Conservation (phyloP, 2,113 vertebrate genomes). For the Diadophis punctatus region DNA sequence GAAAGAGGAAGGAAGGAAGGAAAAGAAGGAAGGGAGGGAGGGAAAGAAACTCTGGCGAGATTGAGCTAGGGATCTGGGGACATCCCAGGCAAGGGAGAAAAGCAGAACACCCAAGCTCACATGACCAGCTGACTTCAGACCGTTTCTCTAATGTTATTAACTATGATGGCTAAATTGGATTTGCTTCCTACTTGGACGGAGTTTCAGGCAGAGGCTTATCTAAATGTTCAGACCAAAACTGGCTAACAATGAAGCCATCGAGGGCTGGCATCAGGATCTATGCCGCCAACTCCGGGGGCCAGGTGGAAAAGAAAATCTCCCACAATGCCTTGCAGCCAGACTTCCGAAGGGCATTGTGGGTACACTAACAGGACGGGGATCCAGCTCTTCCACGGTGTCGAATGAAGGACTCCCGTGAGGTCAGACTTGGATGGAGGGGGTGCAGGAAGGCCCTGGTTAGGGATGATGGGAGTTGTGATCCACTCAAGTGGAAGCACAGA, state of each 20-base stretch:
- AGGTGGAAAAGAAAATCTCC: background rate
- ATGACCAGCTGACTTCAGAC: background rate
- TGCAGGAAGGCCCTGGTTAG: background rate
- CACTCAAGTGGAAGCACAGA: background rate
- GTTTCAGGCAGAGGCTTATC: background rate
- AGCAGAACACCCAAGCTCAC: background rate
- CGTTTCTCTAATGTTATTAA: background rate
- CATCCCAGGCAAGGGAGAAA: too few relatives aligned
- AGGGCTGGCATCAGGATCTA: background rate
- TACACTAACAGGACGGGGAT: background rate
- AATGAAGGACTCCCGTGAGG: background rate
- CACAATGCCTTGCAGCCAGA: background rate
- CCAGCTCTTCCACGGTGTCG: background rate
- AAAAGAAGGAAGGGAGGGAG: too few relatives aligned
- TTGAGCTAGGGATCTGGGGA: background rate
- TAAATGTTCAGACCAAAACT: background rate
- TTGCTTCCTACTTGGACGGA: background rate
- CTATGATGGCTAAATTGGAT: background rate
- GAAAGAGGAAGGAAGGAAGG: too few relatives aligned
- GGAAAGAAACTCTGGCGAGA: background rate
- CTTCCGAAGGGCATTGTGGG: background rate
- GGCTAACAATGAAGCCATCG: background rate
- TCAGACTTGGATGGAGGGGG: too few relatives aligned
- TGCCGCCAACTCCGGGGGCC: background rate
- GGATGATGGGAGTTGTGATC: background rate